Evolutionary conservation across 1,140 invertebrate genomes (phyloP).

Genomic region (Drosophila navojoa): DNA sequence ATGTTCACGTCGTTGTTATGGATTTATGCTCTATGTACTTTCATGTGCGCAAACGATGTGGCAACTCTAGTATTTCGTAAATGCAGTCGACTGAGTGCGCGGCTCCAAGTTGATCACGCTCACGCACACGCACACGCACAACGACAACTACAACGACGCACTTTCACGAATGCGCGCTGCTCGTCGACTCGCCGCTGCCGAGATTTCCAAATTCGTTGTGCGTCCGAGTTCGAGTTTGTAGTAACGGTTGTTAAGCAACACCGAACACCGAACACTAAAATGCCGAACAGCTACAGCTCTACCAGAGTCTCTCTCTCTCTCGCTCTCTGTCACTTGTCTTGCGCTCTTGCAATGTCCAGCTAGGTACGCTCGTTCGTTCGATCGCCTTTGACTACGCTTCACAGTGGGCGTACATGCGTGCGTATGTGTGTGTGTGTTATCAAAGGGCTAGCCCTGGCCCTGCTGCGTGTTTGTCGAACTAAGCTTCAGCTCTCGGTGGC

Average conservation of each 20-base stretch:
- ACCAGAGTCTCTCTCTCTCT: slow-evolving; percentile 23
- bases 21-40: slow-evolving; percentile 14
- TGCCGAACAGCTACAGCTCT: slow-evolving; percentile 4
- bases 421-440: slow-evolving; percentile 49
- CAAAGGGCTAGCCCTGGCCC: slow-evolving; percentile 72
- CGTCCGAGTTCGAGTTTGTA: slow-evolving; percentile 56
- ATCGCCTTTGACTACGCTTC: slow-evolving; percentile 20
- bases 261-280: neutral
- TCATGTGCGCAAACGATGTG: slow-evolving; percentile 19
- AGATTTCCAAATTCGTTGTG: slow-evolving; percentile 67
- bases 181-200: slow-evolving; percentile 47
- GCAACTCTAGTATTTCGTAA: slow-evolving; percentile 40
- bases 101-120: slow-evolving; percentile 21
- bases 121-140: slow-evolving; percentile 28
- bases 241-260: slow-evolving; percentile 41
- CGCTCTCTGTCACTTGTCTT: slow-evolving; percentile 15
- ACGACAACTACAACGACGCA: slow-evolving; percentile 41
- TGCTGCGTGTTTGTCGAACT: slow-evolving; percentile 38
- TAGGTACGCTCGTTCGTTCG: slow-evolving; percentile 7
- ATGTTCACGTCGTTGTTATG: neutral
- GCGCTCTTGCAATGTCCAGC: slow-evolving; percentile 11
- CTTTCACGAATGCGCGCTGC: slow-evolving; percentile 44
- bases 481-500: slow-evolving; percentile 25
- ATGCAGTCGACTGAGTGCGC: slow-evolving; percentile 10
- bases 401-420: slow-evolving; percentile 8